Conservation (phyloP, 2,113 vertebrate genomes). For the Ctenomys sociabilis region DNA sequence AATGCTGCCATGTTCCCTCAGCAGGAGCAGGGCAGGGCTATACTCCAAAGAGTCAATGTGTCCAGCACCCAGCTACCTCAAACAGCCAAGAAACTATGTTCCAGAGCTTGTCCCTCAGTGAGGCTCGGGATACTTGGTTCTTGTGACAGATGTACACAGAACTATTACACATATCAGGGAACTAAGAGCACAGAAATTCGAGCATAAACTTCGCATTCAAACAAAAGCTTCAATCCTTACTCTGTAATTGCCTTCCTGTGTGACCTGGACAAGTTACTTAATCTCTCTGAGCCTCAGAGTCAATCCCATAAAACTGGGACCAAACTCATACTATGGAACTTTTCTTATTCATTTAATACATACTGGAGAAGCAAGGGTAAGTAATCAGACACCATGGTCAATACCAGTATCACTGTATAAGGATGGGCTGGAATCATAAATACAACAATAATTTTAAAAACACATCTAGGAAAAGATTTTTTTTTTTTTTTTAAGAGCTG, state of each 20-base stretch:
- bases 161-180: background rate
- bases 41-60: background rate
- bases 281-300: background rate
- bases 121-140: background rate
- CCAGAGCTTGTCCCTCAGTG: background rate
- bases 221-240: background rate
- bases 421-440: background rate
- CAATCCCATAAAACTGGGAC: background rate
- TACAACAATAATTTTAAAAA: background rate
- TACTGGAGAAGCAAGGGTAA: background rate
- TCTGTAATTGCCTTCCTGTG: background rate
- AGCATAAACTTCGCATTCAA: background rate
- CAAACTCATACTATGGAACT: background rate
- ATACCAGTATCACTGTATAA: background rate
- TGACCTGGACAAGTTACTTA: background rate
- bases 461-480: background rate
- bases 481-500: background rate
- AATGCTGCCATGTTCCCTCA: accelerated
- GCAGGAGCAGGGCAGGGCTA: background rate
- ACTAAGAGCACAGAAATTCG: background rate
- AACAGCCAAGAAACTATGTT: background rate
- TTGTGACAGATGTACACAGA: background rate
- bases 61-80: background rate
- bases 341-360: background rate
- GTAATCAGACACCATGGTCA: background rate